Conservation (phyloP, 92 coral and sea anemone genomes). For the Zoanthus sociatus region DNA sequence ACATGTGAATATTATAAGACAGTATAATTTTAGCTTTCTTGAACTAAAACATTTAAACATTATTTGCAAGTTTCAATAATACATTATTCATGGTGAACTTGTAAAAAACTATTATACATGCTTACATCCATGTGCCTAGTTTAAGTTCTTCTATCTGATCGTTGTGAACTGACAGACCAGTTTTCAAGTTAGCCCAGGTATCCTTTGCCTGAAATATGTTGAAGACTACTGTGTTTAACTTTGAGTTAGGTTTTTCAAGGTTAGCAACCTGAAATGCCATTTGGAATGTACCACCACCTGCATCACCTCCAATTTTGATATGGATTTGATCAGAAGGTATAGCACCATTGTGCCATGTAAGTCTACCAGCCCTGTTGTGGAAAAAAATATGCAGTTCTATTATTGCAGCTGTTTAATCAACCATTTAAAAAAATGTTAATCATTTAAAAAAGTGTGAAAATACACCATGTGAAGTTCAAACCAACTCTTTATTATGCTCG, state of each 20-base stretch:
- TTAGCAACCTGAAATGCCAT: constrained; percentile 34
- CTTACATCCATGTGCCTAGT: constrained; percentile 2
- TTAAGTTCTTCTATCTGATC: constrained; percentile 13
- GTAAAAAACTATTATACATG: not conserved
- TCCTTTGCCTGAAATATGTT: constrained; percentile 26
- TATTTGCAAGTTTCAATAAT: not conserved
- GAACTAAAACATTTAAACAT: no score
- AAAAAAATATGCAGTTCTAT: not conserved
- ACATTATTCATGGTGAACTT: not conserved
- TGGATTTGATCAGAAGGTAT: constrained; percentile 16
- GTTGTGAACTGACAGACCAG: constrained; percentile 6
- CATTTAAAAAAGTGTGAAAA: not conserved
- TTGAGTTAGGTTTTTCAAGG: constrained; percentile 30
- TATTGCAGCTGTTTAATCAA: not conserved
- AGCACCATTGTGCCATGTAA: constrained; percentile 1
- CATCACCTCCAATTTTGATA: constrained; percentile 30
- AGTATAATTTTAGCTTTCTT: no score
- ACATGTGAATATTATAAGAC: no score
- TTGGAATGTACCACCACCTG: constrained; percentile 27
- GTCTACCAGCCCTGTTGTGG: constrained; percentile 19
- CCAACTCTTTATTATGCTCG: constrained; percentile 29
- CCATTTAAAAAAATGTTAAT: constrained; percentile 8
- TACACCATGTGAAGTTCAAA: not conserved
- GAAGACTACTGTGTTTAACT: constrained; percentile 20
- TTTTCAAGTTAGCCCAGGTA: constrained; percentile 8